Base-by-base conservation (phyloP, 2,797 vertebrate species). In the Pteropus rufus region DNA sequence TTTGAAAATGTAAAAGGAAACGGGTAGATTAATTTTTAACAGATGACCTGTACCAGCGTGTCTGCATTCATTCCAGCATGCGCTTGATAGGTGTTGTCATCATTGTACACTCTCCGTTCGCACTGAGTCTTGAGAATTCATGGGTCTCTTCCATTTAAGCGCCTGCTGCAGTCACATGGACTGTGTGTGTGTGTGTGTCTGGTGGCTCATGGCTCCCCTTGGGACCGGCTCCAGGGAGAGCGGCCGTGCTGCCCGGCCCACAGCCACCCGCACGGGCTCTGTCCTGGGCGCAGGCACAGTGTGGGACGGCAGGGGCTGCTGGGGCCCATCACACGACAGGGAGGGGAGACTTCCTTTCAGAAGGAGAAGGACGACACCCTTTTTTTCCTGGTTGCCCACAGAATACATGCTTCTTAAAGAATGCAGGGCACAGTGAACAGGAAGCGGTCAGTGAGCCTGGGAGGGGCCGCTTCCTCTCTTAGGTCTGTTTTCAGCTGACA, bases 171-270 rank as follows among this genome's bases (percentile, higher is more conserved):
- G 10, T 36, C 5, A 21, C 34, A 46, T 11, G 14, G 2, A 5
- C 16, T 16, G 2, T 62, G 23, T 54, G 23, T 16, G 0, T 16
- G 23, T 16, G 0, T 16, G 2, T 62, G 23, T 54, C 29, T 16
- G 0, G 7, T 24, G 26, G 44, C 23, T 4, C 2, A 1, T 0
- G 10, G 58, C 18, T 9, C 54, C 41, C 36, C 5, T 1, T 23
- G 5, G 18, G 81, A 46, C 36, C 5, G 3, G 23, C 34, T 23
- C 29, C 7, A 7, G 69, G 26, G 29, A 58, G 34, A n/a, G 34
- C 11, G 0, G 23, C 26, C 7, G 24, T 41, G 26, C 31, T 46
- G 15, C 21, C 31, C 11, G 39, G 24, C 46, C 46, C 46, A 49
- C 46, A 49, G 49, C 49, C 15, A 15, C 49, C 49, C 15, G 4